A percentile compares a stretch with the other conserved stretches of the same genome.
Evolutionary conservation across 92 coral and sea anemone genomes (phyloP).

Genomic region (Phenganax marumi): DNA sequence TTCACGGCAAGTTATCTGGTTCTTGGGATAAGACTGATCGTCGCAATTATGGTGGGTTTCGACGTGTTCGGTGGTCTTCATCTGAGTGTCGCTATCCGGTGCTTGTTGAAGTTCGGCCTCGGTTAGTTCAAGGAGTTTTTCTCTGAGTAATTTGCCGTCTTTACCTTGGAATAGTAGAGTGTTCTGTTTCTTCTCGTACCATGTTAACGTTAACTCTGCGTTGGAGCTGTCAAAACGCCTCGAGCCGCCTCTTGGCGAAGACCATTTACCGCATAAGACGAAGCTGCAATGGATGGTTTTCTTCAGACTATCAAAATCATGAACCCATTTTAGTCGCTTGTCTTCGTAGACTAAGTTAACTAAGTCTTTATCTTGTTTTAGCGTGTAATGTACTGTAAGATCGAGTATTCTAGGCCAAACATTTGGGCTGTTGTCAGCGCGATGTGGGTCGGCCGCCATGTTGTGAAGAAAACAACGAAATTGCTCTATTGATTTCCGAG

Average conservation of each 20-base stretch:
- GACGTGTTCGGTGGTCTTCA: not conserved
- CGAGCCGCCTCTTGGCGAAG: not conserved
- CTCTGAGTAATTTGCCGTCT: not conserved
- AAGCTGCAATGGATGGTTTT: not conserved
- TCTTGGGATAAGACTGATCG: too few relatives aligned
- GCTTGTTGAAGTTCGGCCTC: not conserved
- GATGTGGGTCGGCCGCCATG: too few relatives aligned
- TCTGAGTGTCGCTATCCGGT: not conserved
- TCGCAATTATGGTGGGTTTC: not conserved
- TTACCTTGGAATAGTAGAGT: constrained; percentile 10
- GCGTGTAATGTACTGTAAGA: too few relatives aligned
- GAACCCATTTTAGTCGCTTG: not conserved
- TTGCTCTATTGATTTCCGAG: too few relatives aligned
- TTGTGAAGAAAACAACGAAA: too few relatives aligned
- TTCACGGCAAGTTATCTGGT: not conserved
- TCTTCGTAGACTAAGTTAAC: not conserved
- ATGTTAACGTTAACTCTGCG: not conserved
- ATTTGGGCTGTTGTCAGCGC: too few relatives aligned
- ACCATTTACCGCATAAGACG: constrained; percentile 2
- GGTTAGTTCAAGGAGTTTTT: not conserved
- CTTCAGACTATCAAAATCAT: not conserved
- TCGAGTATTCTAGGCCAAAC: too few relatives aligned
- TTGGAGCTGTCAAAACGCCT: not conserved
- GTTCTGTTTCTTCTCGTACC: not conserved
- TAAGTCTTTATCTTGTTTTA: not conserved